Evolutionary conservation across 2,113 vertebrate species (phyloP), one percentile per base, ranked within the genome.

Genomic region (Puffinus mauretanicus): DNA sequence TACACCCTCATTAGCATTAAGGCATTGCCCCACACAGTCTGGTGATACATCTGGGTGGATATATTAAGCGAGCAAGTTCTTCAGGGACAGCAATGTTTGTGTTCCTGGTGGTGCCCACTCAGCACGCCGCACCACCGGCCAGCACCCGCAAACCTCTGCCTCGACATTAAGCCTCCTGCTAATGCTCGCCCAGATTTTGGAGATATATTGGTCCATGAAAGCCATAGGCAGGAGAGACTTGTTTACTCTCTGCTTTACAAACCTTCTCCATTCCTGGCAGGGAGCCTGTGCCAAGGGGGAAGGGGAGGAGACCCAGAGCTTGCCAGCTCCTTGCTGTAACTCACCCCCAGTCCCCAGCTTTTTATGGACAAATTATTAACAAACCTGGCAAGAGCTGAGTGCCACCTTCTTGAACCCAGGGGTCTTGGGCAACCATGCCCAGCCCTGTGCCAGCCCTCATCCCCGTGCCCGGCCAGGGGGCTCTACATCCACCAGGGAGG

Each of bases 11-110:
- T 34, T 36, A 87, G 44, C 34, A 62, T 36, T 65, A 65, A 91
- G 71, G 58, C 75, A 90, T 38, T 78, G 90, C 80, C 54, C 80
- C 51, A 60, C 52, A 52, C 60, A 42, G 26, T 20, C 54, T 88
- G 54, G 26, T 92, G 42, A 34, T 73, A 42, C 61, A 73, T 86
- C 71, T 90, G 67, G 40, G 46, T 54, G 46, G 79, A 76, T 73
- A 69, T 66, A 90, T 86, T 80, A 84, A 96, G 57, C 3, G 5
- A 91, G 54, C 21, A 76, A 90, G 46, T 92, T 80, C 90, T 92
- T 77, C 61, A 81, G 72, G 79, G 85, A 70, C 0, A 8, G 32
- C 49, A 83, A 6, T 4, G 0, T 94, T 90, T 81, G 71, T 79
- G 40, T 66, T 88, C 65, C 27, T 55, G 54, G 29, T 55, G 65